Conservation (phyloP, 1,140 invertebrate species). For the Leptopilina boulardi region DNA sequence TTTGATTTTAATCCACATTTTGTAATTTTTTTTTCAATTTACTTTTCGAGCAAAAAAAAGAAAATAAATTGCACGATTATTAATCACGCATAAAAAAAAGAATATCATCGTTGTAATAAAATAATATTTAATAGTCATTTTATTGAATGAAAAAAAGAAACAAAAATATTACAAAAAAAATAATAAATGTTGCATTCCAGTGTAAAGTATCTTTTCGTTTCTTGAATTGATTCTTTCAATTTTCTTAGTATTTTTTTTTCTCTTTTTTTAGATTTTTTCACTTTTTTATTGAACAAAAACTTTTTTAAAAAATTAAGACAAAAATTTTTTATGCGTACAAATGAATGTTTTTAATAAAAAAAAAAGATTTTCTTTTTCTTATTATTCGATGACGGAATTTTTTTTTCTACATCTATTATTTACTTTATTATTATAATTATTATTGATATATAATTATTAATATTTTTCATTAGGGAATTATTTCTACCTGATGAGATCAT, state of each 20-base stretch:
- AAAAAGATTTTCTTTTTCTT: too few relatives aligned
- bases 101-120: conserved; percentile 43
- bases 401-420: too few relatives aligned
- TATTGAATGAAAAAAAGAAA: conserved; percentile 55
- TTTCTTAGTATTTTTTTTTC: neutral
- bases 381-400: too few relatives aligned
- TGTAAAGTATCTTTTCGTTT: conserved; percentile 44
- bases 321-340: too few relatives aligned
- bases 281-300: neutral
- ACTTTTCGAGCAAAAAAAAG: conserved; percentile 47
- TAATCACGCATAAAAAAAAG: conserved; percentile 38
- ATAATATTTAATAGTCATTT: conserved; percentile 51
- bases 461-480: too few relatives aligned
- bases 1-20: conserved; percentile 42
- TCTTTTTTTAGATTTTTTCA: conserved; percentile 12
- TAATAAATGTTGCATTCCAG: conserved; percentile 72
- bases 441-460: too few relatives aligned
- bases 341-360: too few relatives aligned
- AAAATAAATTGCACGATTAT: conserved; percentile 45
- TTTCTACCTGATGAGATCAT: too few relatives aligned
- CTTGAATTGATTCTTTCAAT: neutral
- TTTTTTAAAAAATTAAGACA: too few relatives aligned
- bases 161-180: conserved; percentile 68
- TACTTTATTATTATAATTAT: too few relatives aligned
- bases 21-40: conserved; percentile 39